These are phyloP conservation scores for Sebastes kiyomatsui DNA, from an alignment of 2,797 vertebrate genomes.

Conservation along the genomic window DNA sequence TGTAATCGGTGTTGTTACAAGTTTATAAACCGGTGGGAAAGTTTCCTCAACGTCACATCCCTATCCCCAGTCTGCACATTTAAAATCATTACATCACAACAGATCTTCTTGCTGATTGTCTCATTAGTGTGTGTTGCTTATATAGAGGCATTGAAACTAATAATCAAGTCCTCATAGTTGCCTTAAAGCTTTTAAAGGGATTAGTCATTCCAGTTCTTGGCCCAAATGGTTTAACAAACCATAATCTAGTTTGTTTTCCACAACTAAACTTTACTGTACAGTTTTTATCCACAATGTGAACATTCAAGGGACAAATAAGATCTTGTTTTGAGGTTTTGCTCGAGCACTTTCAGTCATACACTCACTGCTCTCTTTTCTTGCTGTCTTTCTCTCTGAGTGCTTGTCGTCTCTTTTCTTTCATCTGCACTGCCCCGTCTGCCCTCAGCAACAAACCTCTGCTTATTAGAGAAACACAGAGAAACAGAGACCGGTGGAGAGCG, in stretches of 20 bases:
- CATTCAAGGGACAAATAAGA: slow-evolving; percentile 6
- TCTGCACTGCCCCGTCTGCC: slow-evolving; percentile 53
- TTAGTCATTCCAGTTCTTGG: not conserved
- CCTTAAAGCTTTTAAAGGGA: not conserved
- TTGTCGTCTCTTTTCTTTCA: slow-evolving; percentile 52
- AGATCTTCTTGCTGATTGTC: not conserved
- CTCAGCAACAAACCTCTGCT: slow-evolving; percentile 59
- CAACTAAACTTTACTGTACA: not conserved
- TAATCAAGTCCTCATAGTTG: not conserved
- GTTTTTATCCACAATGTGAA: slow-evolving; percentile 3
- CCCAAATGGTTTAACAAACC: not conserved
- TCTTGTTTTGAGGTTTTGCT: slow-evolving; percentile 31
- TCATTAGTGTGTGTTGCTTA: not conserved
- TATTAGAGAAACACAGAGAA: slow-evolving; percentile 68
- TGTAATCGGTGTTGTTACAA: too few relatives aligned
- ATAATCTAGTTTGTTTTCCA: not conserved
- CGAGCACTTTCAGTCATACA: slow-evolving; percentile 5
- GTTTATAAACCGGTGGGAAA: too few relatives aligned
- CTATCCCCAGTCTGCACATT: not conserved
- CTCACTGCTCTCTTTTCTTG: slow-evolving; percentile 13
- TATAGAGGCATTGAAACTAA: not conserved
- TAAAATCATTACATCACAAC: not conserved
- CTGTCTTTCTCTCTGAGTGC: slow-evolving; percentile 40
- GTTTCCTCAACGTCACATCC: too few relatives aligned
- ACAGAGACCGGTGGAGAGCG: slow-evolving; percentile 55